A percentile compares a stretch with the other conserved stretches of the same genome.
Evolutionary conservation across 64 coral and sea anemone species (phyloP).

Genomic region (Stylophora pistillata): DNA sequence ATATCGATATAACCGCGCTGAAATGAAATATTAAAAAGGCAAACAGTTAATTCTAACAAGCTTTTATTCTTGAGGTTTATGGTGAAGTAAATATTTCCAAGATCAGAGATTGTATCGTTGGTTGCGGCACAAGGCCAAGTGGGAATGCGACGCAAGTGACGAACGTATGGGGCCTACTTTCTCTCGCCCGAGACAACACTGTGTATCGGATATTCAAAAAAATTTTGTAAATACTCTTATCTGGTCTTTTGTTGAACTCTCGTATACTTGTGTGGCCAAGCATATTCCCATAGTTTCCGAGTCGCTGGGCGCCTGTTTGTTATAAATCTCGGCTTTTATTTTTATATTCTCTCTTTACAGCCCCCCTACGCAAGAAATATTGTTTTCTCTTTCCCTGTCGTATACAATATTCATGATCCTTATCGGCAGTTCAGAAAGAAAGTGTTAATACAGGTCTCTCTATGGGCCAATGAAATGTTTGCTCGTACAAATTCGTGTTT

Average conservation of each 20-base stretch:
- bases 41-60: slow-evolving; percentile 35
- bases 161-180: neutral
- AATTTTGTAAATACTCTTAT: neutral
- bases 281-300: slow-evolving; percentile 25
- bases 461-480: slow-evolving; percentile 48
- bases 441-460: slow-evolving; percentile 61
- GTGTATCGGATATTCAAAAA: slow-evolving; percentile 28
- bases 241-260: neutral
- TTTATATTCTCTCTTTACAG: neutral
- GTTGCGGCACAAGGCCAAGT: neutral
- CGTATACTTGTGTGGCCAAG: slow-evolving; percentile 31
- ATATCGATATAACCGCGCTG: neutral
- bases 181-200: neutral
- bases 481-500: slow-evolving; percentile 47
- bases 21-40: slow-evolving; percentile 46
- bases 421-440: slow-evolving; percentile 37
- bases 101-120: slow-evolving; percentile 8
- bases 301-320: neutral
- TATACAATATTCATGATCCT: slow-evolving; percentile 69
- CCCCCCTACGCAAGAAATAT: slow-evolving; percentile 33
- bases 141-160: neutral
- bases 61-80: slow-evolving; percentile 23
- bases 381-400: slow-evolving; percentile 49
- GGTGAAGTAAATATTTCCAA: slow-evolving; percentile 22
- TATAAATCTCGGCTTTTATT: neutral